Conservation (phyloP, 1,140 invertebrate species). For the Dendroctonus valens region DNA sequence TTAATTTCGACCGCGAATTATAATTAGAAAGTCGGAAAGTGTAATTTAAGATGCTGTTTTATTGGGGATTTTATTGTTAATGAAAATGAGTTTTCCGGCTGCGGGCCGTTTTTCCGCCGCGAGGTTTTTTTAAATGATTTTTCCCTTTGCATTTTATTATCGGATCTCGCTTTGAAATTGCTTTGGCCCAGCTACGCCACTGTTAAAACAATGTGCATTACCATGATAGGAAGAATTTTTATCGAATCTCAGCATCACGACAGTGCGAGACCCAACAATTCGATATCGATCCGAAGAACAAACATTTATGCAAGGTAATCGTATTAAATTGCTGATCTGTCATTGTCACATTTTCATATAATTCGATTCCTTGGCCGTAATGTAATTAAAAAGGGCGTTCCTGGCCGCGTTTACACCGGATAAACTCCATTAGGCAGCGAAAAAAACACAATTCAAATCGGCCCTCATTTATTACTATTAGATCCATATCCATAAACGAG, state of each 20-base stretch:
- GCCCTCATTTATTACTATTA: background rate
- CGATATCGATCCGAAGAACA: slow-evolving; percentile 17
- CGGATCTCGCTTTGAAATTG: too few relatives aligned
- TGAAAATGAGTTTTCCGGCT: slow-evolving; percentile 28
- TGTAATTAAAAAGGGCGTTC: slow-evolving; percentile 18
- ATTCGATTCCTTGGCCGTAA: slow-evolving; percentile 11
- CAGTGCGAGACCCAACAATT: slow-evolving; percentile 4
- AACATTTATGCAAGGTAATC: slow-evolving; percentile 22
- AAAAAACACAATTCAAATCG: slow-evolving; percentile 1
- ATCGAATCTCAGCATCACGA: slow-evolving; percentile 7
- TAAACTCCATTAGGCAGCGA: background rate
- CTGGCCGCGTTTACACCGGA: slow-evolving; percentile 2
- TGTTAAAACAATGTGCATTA: slow-evolving; percentile 4
- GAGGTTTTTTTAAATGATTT: slow-evolving; percentile 3
- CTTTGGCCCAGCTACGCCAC: background rate
- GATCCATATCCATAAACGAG: background rate
- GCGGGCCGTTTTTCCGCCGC: slow-evolving; percentile 3
- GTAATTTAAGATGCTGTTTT: slow-evolving; percentile 40
- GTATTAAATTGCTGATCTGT: slow-evolving; percentile 22
- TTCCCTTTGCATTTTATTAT: background rate
- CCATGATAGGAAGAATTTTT: background rate
- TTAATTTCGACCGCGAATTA: slow-evolving; percentile 48
- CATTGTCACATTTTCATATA: slow-evolving; percentile 19
- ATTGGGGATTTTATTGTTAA: slow-evolving; percentile 36
- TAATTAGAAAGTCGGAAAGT: slow-evolving; percentile 48